Base-by-base conservation (phyloP, 2,113 vertebrate genomes). In the Hippocampus barbouri region DNA sequence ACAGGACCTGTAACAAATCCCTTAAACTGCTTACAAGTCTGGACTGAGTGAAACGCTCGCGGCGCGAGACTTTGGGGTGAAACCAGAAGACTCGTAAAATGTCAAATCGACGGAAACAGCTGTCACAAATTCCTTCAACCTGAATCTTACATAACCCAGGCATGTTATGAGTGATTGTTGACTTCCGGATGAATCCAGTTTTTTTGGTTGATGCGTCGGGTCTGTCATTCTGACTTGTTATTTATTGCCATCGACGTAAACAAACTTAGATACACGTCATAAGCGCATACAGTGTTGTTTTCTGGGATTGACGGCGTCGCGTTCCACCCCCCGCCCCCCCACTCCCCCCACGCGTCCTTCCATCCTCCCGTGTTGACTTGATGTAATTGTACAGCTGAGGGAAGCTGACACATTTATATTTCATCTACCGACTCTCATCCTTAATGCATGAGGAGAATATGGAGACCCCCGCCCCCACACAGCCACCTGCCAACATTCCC, bases 371-470 rank as follows among this genome's bases (percentile, higher is more conserved):
- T 53, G 25, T 84, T 86, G 85, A 83, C 85, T 59, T 85, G 82
- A 89, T 88, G 51, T 73, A 86, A 72, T 69, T 68, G 77, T 79
- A 87, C 83, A 88, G 82, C 79, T 61, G 70, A 80, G 86, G 86
- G 72, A 84, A 73, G 53, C 68, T 62, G 70, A 34, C 76, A 62
- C 89, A 89, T 89, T 85, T 74, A 88, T 91, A 89, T 89, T 89
- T 89, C 82, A 91, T 88, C 82, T 72, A 30, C 68, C 38, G 61
- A 70, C 73, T 82, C 82, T 85, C 87, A 89, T 91, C 53, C 73
- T 74, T 91, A 82, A 91, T 91, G 75, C 77, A 89, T 87, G 87
- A 88, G 74, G 60, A 81, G 77, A 78, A 75, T 69, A 81, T 78
- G 77, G 85, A 83, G 81, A 63, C 43, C 84, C 79, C 67, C 51